Conservation (phyloP, 2,888 invertebrate genomes). For the Sympetrum striolatum region DNA sequence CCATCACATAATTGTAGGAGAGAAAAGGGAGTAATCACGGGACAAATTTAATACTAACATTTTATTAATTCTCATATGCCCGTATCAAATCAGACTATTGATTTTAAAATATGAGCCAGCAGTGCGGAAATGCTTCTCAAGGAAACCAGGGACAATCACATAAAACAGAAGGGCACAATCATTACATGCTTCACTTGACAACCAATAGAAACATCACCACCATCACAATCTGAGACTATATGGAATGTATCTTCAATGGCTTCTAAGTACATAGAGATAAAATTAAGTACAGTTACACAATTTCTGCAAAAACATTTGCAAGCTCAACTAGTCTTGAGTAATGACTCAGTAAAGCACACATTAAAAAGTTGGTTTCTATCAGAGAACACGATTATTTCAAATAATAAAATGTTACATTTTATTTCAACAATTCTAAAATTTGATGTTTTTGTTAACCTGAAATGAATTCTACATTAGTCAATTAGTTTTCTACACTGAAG, state of each 20-base stretch:
- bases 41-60: not conserved
- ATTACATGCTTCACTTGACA: not conserved
- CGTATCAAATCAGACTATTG: conserved; percentile 26
- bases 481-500: conserved; percentile 22
- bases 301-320: conserved; percentile 1
- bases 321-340: conserved; percentile 1
- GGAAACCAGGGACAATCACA: conserved; percentile 4
- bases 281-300: conserved; percentile 38
- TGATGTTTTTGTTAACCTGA: conserved; percentile 13
- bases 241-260: conserved; percentile 28
- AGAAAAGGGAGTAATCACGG: not conserved
- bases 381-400: conserved; percentile 21
- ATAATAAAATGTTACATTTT: conserved; percentile 8
- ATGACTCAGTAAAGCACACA: conserved; percentile 14
- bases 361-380: conserved; percentile 19
- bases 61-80: conserved; percentile 26
- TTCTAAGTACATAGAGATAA: conserved; percentile 31
- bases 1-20: too few relatives aligned
- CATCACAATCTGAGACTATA: not conserved
- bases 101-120: not conserved
- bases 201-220: conserved; percentile 19
- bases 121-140: conserved; percentile 4
- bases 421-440: conserved; percentile 15
- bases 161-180: not conserved
- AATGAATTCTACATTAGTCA: conserved; percentile 22